Conservation (phyloP, 2,888 invertebrate genomes). For the Drosophila fungiperda region DNA sequence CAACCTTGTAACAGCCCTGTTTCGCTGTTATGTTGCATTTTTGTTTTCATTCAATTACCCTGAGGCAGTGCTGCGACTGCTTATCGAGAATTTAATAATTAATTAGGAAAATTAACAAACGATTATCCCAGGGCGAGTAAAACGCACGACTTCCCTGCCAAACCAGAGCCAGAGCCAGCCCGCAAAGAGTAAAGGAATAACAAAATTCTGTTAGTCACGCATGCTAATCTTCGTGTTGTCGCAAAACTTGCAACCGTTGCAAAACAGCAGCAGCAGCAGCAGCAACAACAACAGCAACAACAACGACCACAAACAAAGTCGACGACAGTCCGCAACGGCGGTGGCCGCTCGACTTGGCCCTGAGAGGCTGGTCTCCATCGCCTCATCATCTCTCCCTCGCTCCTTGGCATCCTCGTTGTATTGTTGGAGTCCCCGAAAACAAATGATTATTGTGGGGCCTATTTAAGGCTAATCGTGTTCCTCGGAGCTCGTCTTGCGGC, state of each 20-base stretch:
- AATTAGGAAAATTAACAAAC: slow-evolving; percentile 84
- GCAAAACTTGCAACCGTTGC: slow-evolving; percentile 74
- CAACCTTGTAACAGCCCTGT: neutral
- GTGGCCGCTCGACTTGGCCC: slow-evolving; percentile 63
- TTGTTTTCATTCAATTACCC: slow-evolving; percentile 74
- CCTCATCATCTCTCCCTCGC: neutral
- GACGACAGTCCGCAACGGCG: slow-evolving; percentile 58
- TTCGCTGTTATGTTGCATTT: neutral
- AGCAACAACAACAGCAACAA: slow-evolving; percentile 39
- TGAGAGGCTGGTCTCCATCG: slow-evolving; percentile 14
- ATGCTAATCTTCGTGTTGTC: slow-evolving; percentile 82
- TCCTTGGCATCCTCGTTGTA: slow-evolving; percentile 29
- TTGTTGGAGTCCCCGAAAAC: slow-evolving; percentile 66
- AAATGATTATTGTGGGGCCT: slow-evolving; percentile 76
- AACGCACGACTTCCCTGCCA: slow-evolving; percentile 61
- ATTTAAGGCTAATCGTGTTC: slow-evolving; percentile 75
- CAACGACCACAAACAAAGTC: slow-evolving; percentile 35
- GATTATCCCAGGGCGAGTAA: slow-evolving; percentile 73
- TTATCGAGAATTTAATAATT: slow-evolving; percentile 83
- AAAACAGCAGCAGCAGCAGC: slow-evolving; percentile 45
- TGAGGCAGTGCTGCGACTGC: slow-evolving; percentile 53
- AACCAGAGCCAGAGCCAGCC: slow-evolving; percentile 11
- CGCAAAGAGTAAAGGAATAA: slow-evolving; percentile 52
- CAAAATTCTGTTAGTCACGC: slow-evolving; percentile 82
- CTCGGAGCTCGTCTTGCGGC: slow-evolving; percentile 33